phyloP scores from a whole-genome alignment of 1,140 invertebrate species.

The Rhyzopertha dominica region DNA sequence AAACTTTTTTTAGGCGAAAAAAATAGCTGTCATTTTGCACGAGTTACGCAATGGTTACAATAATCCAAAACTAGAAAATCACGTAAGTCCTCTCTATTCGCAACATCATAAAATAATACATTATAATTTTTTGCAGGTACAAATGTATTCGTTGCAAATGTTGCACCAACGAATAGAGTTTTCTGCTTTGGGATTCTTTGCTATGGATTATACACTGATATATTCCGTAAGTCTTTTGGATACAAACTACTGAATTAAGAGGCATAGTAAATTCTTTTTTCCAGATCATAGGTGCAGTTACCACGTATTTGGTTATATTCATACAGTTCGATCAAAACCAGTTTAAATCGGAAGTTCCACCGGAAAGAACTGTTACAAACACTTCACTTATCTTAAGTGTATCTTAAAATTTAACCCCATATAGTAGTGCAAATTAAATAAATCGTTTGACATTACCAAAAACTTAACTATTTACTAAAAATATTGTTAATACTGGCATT shows the following conservation, averaged over 20 bases:
- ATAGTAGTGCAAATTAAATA: no score
- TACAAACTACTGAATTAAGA: background rate
- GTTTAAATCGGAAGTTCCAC: slow-evolving; percentile 2
- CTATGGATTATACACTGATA: slow-evolving; percentile 36
- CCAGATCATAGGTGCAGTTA: slow-evolving; percentile 30
- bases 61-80: slow-evolving; percentile 11
- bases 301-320: slow-evolving; percentile 32
- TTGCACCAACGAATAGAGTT: slow-evolving; percentile 39
- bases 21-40: slow-evolving; percentile 15
- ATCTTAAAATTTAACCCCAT: no score
- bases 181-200: slow-evolving; percentile 41
- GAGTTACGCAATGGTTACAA: slow-evolving; percentile 15
- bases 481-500: no score
- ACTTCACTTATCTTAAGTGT: no score
- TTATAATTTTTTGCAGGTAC: slow-evolving; percentile 30
- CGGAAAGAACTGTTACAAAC: no score
- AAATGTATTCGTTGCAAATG: slow-evolving; percentile 40
- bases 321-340: slow-evolving; percentile 29
- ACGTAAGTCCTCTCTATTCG: slow-evolving; percentile 3
- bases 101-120: background rate
- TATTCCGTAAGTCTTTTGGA: slow-evolving; percentile 23
- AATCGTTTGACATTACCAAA: no score
- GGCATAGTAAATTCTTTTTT: slow-evolving; percentile 13
- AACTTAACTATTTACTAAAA: no score
- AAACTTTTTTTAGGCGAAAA: slow-evolving; percentile 15